Conservation (phyloP, 2,888 invertebrate genomes). For the Arge pagana region DNA sequence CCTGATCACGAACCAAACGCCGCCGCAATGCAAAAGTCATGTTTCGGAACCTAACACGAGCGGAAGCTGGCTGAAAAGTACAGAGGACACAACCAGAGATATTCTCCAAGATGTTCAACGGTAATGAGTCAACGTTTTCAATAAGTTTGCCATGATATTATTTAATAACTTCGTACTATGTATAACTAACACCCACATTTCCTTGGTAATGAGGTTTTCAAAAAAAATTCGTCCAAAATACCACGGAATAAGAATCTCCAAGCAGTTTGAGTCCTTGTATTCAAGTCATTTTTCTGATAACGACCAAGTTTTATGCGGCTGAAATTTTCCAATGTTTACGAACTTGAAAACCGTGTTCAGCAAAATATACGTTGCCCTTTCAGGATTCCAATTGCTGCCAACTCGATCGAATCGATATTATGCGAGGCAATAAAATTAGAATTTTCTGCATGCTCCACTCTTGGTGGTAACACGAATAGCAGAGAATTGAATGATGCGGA, state of each 20-base stretch:
- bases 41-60: conserved; percentile 25
- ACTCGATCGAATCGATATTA: conserved; percentile 81
- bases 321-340: no score
- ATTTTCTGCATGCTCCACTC: conserved; percentile 73
- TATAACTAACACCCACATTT: conserved; percentile 33
- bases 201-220: conserved; percentile 3
- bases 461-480: conserved; percentile 66
- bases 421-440: conserved; percentile 86
- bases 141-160: conserved; percentile 41
- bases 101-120: conserved; percentile 72
- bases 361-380: no score
- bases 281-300: no score
- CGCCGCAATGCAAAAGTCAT: conserved; percentile 41
- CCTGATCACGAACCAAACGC: conserved; percentile 48
- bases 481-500: conserved; percentile 81
- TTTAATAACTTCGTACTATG: conserved; percentile 41
- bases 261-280: no score
- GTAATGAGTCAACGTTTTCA: conserved; percentile 48
- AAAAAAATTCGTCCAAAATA: background rate
- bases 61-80: conserved; percentile 36
- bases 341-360: no score
- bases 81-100: conserved; percentile 63
- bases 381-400: conserved; percentile 65
- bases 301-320: no score
- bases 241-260: no score